Evolutionary conservation across 2,888 invertebrate genomes (phyloP).

Genomic region (Napeogenes inachia): DNA sequence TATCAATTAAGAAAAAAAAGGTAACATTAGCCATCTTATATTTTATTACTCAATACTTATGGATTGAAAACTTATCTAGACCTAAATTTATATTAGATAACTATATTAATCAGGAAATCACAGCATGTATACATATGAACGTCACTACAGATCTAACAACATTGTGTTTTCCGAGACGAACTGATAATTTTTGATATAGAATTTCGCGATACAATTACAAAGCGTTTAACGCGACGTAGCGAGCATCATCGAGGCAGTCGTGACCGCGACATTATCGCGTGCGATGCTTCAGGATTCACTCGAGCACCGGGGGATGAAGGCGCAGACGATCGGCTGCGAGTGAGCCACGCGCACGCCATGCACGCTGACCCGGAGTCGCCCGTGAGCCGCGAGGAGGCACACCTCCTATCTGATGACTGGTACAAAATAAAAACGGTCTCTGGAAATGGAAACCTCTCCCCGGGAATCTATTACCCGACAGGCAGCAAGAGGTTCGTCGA

Average conservation of each 20-base stretch:
- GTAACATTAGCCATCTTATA: too few species aligned
- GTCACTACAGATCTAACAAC: slow-evolving; percentile 61
- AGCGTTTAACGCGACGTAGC: slow-evolving; percentile 66
- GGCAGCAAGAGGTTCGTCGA: slow-evolving; percentile 74
- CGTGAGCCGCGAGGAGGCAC: slow-evolving; percentile 67
- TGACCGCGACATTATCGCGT: slow-evolving; percentile 74
- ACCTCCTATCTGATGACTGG: slow-evolving; percentile 72
- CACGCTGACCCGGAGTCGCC: slow-evolving; percentile 72
- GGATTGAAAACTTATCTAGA: too few species aligned
- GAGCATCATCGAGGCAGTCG: slow-evolving; percentile 64
- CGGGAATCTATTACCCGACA: slow-evolving; percentile 72
- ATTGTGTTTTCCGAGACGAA: slow-evolving; percentile 66
- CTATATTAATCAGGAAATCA: slow-evolving; percentile 6
- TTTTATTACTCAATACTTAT: too few species aligned
- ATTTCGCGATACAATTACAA: slow-evolving; percentile 73
- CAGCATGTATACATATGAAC: slow-evolving; percentile 53
- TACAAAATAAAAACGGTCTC: slow-evolving; percentile 66
- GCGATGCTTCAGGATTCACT: slow-evolving; percentile 71
- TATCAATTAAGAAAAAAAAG: too few species aligned
- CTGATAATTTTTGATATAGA: slow-evolving; percentile 74
- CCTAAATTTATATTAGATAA: too few species aligned
- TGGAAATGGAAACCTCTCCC: slow-evolving; percentile 69
- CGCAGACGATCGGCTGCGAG: slow-evolving; percentile 53
- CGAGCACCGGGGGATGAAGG: slow-evolving; percentile 57
- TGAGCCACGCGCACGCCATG: slow-evolving; percentile 59